These are phyloP conservation scores for Gopherus flavomarginatus DNA, from an alignment of 2,113 vertebrate genomes.

Conservation along the genomic window DNA sequence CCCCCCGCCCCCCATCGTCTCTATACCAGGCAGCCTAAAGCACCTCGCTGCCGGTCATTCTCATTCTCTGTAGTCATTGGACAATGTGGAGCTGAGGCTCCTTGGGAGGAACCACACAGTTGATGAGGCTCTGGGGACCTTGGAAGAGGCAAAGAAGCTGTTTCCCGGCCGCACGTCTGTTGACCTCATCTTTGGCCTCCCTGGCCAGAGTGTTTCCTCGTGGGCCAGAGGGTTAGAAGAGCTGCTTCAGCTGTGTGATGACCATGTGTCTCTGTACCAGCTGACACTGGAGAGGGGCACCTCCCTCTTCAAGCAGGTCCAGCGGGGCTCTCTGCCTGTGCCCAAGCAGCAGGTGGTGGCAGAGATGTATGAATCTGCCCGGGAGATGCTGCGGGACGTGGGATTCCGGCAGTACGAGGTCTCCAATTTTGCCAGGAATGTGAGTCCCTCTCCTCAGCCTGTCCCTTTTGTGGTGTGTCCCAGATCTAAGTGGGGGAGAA, in stretches of 20 bases:
- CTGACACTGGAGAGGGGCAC: conserved; percentile 93
- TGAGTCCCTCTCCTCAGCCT: conserved; percentile 69
- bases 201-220: conserved; percentile 77
- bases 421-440: conserved; percentile 92
- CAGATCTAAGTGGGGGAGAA: background rate
- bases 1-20: background rate
- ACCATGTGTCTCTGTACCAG: conserved; percentile 95
- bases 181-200: conserved; percentile 92
- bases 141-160: conserved; percentile 82
- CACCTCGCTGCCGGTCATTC: background rate
- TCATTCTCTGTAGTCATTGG: conserved; percentile 82
- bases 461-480: background rate
- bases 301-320: conserved; percentile 83
- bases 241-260: conserved; percentile 82
- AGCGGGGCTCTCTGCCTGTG: conserved; percentile 56
- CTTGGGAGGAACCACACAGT: conserved; percentile 89
- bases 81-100: conserved; percentile 80
- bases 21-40: background rate
- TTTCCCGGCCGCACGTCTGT: conserved; percentile 88
- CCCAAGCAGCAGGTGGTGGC: conserved; percentile 82
- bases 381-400: conserved; percentile 66
- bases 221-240: conserved; percentile 83
- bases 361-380: conserved; percentile 87
- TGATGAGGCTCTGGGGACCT: conserved; percentile 76
- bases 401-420: conserved; percentile 94